Evolutionary conservation across 2,888 invertebrate species (phyloP).

Genomic region (Drepana falcataria): DNA sequence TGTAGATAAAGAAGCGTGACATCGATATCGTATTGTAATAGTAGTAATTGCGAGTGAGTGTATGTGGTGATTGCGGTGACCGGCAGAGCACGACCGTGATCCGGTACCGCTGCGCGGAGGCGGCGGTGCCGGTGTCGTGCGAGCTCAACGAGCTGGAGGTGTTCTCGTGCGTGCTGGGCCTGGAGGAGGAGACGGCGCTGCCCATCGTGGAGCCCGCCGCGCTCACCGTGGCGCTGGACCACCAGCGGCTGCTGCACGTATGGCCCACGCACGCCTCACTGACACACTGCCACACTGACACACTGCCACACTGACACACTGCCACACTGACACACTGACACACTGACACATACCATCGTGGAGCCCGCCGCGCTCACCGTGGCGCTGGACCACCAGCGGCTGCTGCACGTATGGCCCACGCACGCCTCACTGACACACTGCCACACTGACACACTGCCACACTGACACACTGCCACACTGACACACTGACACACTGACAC

Average conservation of each 20-base stretch:
- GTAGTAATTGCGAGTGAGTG: neutral
- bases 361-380: conserved; percentile 93
- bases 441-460: neutral
- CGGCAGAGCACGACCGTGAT: conserved; percentile 90
- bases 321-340: too few species aligned
- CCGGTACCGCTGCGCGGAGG: conserved; percentile 84
- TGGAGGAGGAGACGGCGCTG: conserved; percentile 95
- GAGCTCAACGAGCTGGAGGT: conserved; percentile 94
- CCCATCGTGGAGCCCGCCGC: conserved; percentile 97
- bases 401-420: conserved; percentile 55
- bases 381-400: conserved; percentile 78
- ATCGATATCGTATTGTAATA: too few species aligned
- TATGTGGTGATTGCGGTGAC: neutral
- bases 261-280: conserved; percentile 9
- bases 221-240: conserved; percentile 84
- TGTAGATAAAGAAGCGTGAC: too few species aligned
- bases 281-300: neutral
- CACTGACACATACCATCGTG: too few species aligned
- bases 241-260: conserved; percentile 68
- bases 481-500: too few species aligned
- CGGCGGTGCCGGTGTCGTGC: conserved; percentile 88
- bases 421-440: neutral
- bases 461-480: neutral
- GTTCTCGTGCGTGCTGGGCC: conserved; percentile 93
- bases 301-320: neutral